A percentile compares a stretch with the other conserved stretches of the same genome.
Conservation (phyloP, 2,113 vertebrate species). For the Rhineura floridana region DNA sequence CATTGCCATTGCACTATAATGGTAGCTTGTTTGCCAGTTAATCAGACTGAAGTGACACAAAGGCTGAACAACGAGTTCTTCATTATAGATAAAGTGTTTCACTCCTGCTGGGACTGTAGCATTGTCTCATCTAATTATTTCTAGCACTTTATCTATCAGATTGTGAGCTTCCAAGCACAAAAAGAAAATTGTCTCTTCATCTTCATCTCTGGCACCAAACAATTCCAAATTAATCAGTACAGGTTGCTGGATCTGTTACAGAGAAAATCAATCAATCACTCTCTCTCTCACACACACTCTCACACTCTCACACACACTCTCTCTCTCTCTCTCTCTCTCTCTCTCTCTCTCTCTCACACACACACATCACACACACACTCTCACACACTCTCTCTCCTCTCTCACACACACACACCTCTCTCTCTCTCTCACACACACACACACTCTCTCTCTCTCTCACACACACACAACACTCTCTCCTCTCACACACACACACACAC, state of each 20-base stretch:
- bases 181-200: not conserved
- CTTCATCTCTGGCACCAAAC: constrained; percentile 10
- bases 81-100: constrained; percentile 38
- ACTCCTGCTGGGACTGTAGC: not conserved
- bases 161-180: constrained; percentile 3
- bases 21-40: constrained; percentile 31
- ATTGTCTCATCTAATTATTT: constrained; percentile 43
- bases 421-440: constrained; percentile 8
- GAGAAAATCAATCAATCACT: too few relatives aligned
- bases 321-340: not conserved
- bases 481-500: too few relatives aligned
- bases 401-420: too few relatives aligned
- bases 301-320: too few relatives aligned
- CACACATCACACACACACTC: not conserved
- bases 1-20: not conserved
- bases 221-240: constrained; percentile 1
- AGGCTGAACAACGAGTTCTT: constrained; percentile 29
- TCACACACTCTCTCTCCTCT: not conserved
- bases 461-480: too few relatives aligned
- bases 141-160: constrained; percentile 32
- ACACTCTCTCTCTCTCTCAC: too few relatives aligned
- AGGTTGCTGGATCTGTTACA: not conserved
- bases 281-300: too few relatives aligned
- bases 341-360: constrained; percentile 9
- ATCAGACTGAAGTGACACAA: constrained; percentile 33